These are phyloP conservation scores for Nasonovia ribisnigri DNA, from an alignment of 2,888 invertebrate species.

Conservation along the genomic window DNA sequence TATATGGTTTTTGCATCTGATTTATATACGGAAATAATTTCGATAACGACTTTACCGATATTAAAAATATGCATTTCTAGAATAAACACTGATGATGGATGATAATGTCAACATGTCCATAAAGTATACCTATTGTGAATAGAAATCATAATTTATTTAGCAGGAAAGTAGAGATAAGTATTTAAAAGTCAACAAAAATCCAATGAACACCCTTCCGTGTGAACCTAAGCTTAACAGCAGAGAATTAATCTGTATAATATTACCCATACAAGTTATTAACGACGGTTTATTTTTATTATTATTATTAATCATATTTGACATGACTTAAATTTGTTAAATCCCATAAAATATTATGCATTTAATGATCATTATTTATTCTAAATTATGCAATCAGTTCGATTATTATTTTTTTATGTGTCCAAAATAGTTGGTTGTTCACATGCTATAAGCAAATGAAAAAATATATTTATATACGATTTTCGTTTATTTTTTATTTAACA, in stretches of 20 bases:
- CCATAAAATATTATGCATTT: not conserved
- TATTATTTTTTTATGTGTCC: not conserved
- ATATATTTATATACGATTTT: not conserved
- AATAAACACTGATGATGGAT: not conserved
- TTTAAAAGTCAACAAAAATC: not conserved
- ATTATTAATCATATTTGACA: not conserved
- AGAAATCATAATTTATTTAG: not conserved
- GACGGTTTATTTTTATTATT: not conserved
- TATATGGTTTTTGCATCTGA: not conserved
- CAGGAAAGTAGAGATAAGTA: not conserved
- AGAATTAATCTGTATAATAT: not conserved
- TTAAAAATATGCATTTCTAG: not conserved
- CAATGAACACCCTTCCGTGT: not conserved
- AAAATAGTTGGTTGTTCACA: not conserved
- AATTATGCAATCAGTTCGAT: not conserved
- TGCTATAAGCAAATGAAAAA: not conserved
- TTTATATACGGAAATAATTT: conserved; percentile 15
- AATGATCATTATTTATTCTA: not conserved
- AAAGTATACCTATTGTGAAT: not conserved
- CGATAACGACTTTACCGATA: not conserved
- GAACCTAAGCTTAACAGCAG: not conserved
- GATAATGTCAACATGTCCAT: not conserved
- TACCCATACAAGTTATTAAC: not conserved
- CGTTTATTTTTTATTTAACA: too few relatives aligned
- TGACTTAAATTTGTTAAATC: not conserved